Base-by-base conservation (phyloP, 2,113 vertebrate species). In the Rattus rattus region DNA sequence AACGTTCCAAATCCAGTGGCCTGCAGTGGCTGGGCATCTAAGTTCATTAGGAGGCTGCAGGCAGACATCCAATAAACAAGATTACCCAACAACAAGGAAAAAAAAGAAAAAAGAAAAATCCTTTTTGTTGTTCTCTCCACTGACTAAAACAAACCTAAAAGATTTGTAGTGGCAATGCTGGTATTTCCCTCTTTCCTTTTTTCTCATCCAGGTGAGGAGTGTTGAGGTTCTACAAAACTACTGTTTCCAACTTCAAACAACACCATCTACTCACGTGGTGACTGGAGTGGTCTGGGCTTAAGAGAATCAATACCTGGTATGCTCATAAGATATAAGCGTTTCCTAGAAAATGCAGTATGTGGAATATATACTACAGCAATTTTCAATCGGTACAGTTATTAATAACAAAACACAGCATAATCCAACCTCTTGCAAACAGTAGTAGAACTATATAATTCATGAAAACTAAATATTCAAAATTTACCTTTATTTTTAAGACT, bases 351-450 rank as follows among this genome's bases (percentile, higher is more conserved):
- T 88, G 47, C 17, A n/a, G 54, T 26, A 84, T 91, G 84, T 7
- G 36, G 26, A 8, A 7, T 63, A 39, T 88, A 36, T 10, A 85
- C 7, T 13, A 85, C 12, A 72, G 7, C 2, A 61, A 93, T 65
- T 77, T 47, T 83, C 77, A 70, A 6, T 52, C 90, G 26, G 13
- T 26, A 56, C 4, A 95, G 26, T 59, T 84, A 36, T 81, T 91
- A 83, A 95, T 95, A 93, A 93, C 43, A 87, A 96, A 85, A 69
- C 49, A 54, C 65, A 49, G 5, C 20, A 36, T 12, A 5, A 33
- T 36, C 36, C 16, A 92, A 22, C 22, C 67, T 75, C 20, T 11
- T 59, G 52, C 19, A 79, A 69, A n/a, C 36, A 36, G 14, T 17
- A 26, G 73, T 47, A 88, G 39, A 63, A 63, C 19, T 2, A 0